Conservation (phyloP, 2,888 invertebrate genomes). For the Stegophylla sp. region DNA sequence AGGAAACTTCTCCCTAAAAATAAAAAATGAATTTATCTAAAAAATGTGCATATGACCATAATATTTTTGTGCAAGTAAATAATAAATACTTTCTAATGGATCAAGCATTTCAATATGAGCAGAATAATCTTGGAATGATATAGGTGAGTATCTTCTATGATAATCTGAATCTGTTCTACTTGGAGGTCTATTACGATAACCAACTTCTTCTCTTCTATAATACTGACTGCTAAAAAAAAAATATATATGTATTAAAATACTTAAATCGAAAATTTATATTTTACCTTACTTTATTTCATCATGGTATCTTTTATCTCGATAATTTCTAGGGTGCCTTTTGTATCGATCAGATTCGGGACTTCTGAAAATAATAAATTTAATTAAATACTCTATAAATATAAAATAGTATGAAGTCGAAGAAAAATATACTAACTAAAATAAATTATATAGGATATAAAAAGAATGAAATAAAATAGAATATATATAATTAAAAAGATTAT, state of each 20-base stretch:
- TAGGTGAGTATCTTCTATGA: slow-evolving; percentile 58
- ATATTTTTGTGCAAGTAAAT: slow-evolving; percentile 3
- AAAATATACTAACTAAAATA: too few species aligned
- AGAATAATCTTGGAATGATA: slow-evolving; percentile 48
- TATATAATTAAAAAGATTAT: too few species aligned
- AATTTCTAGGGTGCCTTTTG: slow-evolving; percentile 41
- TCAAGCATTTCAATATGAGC: slow-evolving; percentile 53
- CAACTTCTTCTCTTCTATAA: slow-evolving; percentile 37
- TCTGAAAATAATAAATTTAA: slow-evolving; percentile 13
- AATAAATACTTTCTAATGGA: slow-evolving; percentile 42
- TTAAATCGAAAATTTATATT: neutral
- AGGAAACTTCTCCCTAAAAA: slow-evolving; percentile 44
- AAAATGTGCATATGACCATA: neutral
- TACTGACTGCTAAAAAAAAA: slow-evolving; percentile 32
- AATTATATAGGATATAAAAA: too few species aligned
- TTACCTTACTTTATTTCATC: slow-evolving; percentile 35
- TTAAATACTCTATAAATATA: neutral
- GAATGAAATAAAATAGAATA: too few species aligned
- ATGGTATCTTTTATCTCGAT: slow-evolving; percentile 39
- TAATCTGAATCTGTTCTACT: slow-evolving; percentile 63
- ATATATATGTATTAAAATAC: neutral
- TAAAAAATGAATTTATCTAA: neutral
- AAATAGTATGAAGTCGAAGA: too few species aligned
- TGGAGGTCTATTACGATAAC: slow-evolving; percentile 62
- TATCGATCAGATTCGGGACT: slow-evolving; percentile 52